Evolutionary conservation across 2,797 vertebrate genomes (phyloP), one percentile per base, ranked within the genome.

Genomic region (Streptopelia turtur): DNA sequence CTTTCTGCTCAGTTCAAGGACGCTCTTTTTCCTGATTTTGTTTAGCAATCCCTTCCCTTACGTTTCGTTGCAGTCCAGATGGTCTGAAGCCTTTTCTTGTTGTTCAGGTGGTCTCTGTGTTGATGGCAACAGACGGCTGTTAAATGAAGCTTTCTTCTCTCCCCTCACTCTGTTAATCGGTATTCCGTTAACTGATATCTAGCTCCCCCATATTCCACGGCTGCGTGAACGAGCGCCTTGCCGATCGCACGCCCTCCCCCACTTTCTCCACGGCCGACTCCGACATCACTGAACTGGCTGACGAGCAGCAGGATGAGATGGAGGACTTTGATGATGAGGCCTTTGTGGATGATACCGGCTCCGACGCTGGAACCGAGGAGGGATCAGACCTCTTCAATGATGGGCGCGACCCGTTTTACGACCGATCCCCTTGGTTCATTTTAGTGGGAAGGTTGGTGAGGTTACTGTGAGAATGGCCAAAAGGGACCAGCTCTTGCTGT

Each of bases 401-500:
- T 37, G 99, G 99, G 97, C 99, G 99, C 95, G 99, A 99, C 98
- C 99, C 99, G 76, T 99, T 99, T 99, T 99, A 99, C 91, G 99
- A 99, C 99, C 99, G 99, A 95, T 99, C 99, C 98, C 99, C 99
- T 97, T 99, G 99, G 99, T 99, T 99, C 99, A 99, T 99, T 98
- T 99, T 99, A 98, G 99, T 99, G 99, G 99, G 99, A 99, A 99
- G 99, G 99, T 99, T 99, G 99, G 99, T 99, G 99, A 98, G 98
- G 98, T 98, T 97, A 88, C 90, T 97, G 90, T 97, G 96, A 96
- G 97, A 97, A 97, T 81, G 96, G 97, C 96, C 60, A 96, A 95
- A 97, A 98, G 97, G 97, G 98, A 97, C 98, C 98, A 98, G 98
- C 98, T 98, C 97, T 98, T 97, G 83, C 93, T 84, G 52, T 85